Evolutionary conservation across 2,113 vertebrate species (phyloP).

Genomic region (Crotalus helleri): DNA sequence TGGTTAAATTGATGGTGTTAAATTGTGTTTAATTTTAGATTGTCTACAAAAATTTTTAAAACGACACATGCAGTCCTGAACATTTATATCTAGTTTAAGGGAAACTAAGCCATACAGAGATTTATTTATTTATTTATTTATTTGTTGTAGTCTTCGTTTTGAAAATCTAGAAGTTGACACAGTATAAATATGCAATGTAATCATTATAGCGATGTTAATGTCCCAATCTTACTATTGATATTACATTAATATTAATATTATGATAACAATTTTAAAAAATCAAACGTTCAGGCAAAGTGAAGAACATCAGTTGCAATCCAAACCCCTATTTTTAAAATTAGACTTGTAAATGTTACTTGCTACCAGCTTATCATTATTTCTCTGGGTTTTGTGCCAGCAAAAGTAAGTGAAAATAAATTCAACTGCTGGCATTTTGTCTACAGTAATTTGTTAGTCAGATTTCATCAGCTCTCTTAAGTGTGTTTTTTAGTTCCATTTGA

Average conservation of each 20-base stretch:
- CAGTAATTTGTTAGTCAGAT: conserved; percentile 9
- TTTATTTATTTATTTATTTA: background rate
- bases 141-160: background rate
- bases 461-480: conserved; percentile 21
- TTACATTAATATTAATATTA: background rate
- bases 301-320: rapidly evolving
- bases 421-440: background rate
- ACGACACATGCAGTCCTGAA: background rate
- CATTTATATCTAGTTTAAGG: background rate
- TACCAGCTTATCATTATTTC: background rate
- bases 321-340: background rate
- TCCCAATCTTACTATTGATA: background rate
- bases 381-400: background rate
- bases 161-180: background rate
- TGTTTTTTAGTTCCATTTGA: conserved; percentile 23
- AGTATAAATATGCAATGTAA: background rate
- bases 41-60: background rate
- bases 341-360: background rate
- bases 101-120: background rate
- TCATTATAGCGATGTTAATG: background rate
- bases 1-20: background rate
- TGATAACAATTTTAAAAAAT: background rate
- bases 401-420: background rate
- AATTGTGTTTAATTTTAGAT: background rate
- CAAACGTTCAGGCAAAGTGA: background rate